Evolutionary conservation across 2,113 vertebrate genomes (phyloP), one percentile per base, ranked within the genome.

Genomic region (Glareola pratincola): DNA sequence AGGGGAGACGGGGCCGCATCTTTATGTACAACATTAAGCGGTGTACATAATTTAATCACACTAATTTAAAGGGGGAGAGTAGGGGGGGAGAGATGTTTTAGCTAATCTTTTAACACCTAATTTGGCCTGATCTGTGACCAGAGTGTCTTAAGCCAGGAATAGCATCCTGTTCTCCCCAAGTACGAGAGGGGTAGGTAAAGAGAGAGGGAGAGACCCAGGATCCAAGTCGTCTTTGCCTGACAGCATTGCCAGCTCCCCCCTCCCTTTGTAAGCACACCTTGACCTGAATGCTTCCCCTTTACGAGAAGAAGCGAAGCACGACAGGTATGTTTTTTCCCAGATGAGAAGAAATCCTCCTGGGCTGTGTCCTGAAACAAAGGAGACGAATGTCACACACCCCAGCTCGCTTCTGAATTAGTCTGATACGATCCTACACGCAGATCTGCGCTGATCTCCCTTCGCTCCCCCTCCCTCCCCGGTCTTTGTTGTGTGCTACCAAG

Each of bases 401-500:
- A 39, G 18, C 84, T 86, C 8, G 4, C 75, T 76, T 59, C 74
- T 90, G 92, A 94, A 92, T 96, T 79, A 96, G 95, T 50, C 88
- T 88, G 88, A 53, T 95, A 43, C 0, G 3, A 63, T 66, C 19
- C 14, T 50, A 86, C 75, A 72, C 60, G 36, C 30, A 94, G 95
- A 88, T 92, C 85, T 32, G 36, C 5, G 37, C 96, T 94, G 85
- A 79, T 96, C 82, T 92, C 45, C 34, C 74, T 85, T 69, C 2
- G 0, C 81, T 94, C 85, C 95, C 92, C 96, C 87, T 85, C 76
- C 87, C 94, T 97, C 83, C 56, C 48, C 69, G 6, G 86, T 80
- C 96, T 96, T 92, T 97, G 91, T 96, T 91, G 63, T 97, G 78
- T 53, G 89, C 88, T 97, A 97, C 93, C 90, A 94, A 95, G 94